Conservation (phyloP, 2,797 vertebrate genomes). For the Tinamus major region DNA sequence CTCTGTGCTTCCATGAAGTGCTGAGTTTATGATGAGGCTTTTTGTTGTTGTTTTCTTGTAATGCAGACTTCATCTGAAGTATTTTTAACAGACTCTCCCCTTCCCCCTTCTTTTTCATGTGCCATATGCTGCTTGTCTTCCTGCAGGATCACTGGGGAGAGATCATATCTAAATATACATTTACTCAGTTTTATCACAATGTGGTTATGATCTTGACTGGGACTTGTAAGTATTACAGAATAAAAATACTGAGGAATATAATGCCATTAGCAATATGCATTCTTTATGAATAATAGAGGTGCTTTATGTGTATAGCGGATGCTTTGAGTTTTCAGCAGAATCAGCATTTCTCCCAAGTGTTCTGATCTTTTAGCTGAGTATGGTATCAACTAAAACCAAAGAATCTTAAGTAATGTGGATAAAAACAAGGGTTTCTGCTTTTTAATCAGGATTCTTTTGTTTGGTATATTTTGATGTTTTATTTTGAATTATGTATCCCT, state of each 20-base stretch:
- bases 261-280: neutral
- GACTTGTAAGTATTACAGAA: conserved; percentile 4
- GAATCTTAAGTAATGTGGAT: neutral
- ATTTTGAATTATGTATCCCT: neutral
- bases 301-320: neutral
- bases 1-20: neutral
- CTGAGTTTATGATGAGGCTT: neutral
- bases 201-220: conserved; percentile 10
- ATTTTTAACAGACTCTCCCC: conserved; percentile 2
- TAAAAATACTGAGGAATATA: conserved; percentile 25
- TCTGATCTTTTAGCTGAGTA: neutral
- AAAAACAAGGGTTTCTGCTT: neutral
- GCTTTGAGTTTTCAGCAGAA: neutral
- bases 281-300: neutral
- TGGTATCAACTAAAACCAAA: neutral
- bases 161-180: conserved; percentile 56
- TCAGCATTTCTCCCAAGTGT: neutral
- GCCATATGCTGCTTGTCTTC: conserved; percentile 43
- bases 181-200: conserved; percentile 29
- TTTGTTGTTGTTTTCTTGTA: fast-evolving
- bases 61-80: neutral
- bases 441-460: neutral
- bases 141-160: conserved; percentile 8
- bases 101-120: neutral
- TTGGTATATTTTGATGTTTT: neutral